Evolutionary conservation across 2,113 vertebrate genomes (phyloP).

Genomic region (Lipophrys pholis): DNA sequence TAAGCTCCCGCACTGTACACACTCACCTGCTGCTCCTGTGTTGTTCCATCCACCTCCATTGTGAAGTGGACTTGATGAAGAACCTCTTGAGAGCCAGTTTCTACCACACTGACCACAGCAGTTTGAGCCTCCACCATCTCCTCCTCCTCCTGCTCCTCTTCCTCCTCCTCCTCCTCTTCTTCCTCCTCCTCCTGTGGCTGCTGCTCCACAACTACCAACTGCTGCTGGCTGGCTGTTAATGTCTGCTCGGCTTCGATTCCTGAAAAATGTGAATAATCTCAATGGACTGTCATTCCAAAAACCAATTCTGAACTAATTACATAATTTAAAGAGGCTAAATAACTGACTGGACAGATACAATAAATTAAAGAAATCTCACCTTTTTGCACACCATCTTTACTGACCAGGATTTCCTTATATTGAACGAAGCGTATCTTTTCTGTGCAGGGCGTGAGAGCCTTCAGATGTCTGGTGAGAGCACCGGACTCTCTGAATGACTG

Average conservation of each 20-base stretch:
- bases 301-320: too few relatives aligned
- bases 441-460: slow-evolving; percentile 95
- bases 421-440: slow-evolving; percentile 94
- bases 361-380: slow-evolving; percentile 73
- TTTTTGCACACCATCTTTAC: slow-evolving; percentile 87
- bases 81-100: slow-evolving; percentile 89
- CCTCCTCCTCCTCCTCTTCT: slow-evolving; percentile 65
- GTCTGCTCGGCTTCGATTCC: slow-evolving; percentile 73
- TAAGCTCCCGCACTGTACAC: too few relatives aligned
- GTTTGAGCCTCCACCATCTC: slow-evolving; percentile 72
- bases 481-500: slow-evolving; percentile 97
- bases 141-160: slow-evolving; percentile 60
- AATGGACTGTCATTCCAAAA: neutral
- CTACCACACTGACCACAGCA: slow-evolving; percentile 90
- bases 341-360: too few relatives aligned
- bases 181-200: slow-evolving; percentile 61
- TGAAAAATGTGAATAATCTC: slow-evolving; percentile 55
- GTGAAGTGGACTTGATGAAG: slow-evolving; percentile 93
- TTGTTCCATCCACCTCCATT: slow-evolving; percentile 86
- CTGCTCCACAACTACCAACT: slow-evolving; percentile 67
- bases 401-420: slow-evolving; percentile 89
- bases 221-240: slow-evolving; percentile 43
- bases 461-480: slow-evolving; percentile 94
- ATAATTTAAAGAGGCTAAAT: too few relatives aligned
- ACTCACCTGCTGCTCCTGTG: slow-evolving; percentile 77